Base-by-base conservation (phyloP, 2,797 vertebrate genomes). In the Melanotaenia maccullochi region DNA sequence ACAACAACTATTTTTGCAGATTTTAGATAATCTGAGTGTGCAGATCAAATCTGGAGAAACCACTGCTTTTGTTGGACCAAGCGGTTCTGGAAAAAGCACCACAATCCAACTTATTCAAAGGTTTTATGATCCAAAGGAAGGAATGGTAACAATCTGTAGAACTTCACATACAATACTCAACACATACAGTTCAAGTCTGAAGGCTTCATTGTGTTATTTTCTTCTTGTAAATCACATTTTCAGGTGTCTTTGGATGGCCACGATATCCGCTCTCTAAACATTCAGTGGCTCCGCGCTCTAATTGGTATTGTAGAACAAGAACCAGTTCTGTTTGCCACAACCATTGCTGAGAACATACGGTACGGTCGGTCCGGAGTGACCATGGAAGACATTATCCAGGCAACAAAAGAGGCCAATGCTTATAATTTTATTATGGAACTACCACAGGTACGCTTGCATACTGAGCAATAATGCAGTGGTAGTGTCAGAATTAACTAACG, bases 241-340 rank as follows among this genome's bases (percentile, higher is more conserved):
- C 73, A 95, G 95, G 93, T 95, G 62, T 91, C 91, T 60, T 73
- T 96, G 68, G 95, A 96, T 14, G 95, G 94, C 38, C 94, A 95
- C 66, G 94, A 96, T 73, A 88, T 95, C 54, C 89, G 93, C 13
- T 86, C 86, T 60, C 82, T 95, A 72, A 96, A 96, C 80, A 89
- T 94, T 68, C 90, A 91, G 79, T 95, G 95, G 94, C 86, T 96
- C 3, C 90, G 94, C 36, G 94, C 94, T 32, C 85, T 95, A 28
- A 95, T 95, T 54, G 94, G 95, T 11, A 82, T 95, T 12, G 95
- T 95, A 25, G 94, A 95, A 69, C 95, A 96, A 82, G 95, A 96
- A 68, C 95, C 95, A 0, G 88, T 93, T 58, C 84, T 96, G 60
- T 96, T 96, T 71, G 79, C 93, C 33, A 95, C 95, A 56, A 95